Conservation (phyloP, 2,113 vertebrate genomes). For the Indri indri region DNA sequence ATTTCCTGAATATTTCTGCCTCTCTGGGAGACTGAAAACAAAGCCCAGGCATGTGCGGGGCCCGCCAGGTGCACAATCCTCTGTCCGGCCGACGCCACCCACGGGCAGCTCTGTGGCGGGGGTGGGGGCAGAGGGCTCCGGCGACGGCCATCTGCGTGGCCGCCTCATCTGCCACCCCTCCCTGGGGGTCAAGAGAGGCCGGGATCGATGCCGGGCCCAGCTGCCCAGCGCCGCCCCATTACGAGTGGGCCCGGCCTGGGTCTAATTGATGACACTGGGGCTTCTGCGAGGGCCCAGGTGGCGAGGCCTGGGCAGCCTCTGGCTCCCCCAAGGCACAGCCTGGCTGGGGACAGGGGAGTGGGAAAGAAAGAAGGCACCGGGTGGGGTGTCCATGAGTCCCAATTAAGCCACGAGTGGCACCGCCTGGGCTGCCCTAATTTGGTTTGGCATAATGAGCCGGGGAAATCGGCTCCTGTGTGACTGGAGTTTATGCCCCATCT, state of each 20-base stretch:
- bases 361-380: constrained; percentile 4
- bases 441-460: constrained; percentile 72
- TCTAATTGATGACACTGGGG: constrained; percentile 67
- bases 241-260: not conserved
- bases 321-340: constrained; percentile 60
- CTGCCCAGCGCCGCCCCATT: constrained; percentile 66
- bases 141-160: constrained; percentile 42
- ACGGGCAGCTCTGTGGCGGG: not conserved
- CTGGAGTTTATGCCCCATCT: constrained; percentile 52
- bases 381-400: constrained; percentile 64
- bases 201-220: constrained; percentile 71
- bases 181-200: constrained; percentile 52
- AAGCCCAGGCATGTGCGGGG: not conserved
- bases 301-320: constrained; percentile 55
- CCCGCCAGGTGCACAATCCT: not conserved
- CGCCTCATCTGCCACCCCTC: constrained; percentile 7
- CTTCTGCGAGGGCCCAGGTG: constrained; percentile 56
- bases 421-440: constrained; percentile 65
- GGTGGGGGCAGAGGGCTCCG: not conserved
- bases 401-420: constrained; percentile 64
- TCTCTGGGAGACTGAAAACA: not conserved
- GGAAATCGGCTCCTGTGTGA: constrained; percentile 60
- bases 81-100: not conserved
- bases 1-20: not conserved
- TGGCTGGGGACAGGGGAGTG: constrained; percentile 33